A percentile compares a stretch with the other conserved stretches of the same genome.
Conservation (phyloP, 2,797 vertebrate species). For the Enteromius thamalakanensis region DNA sequence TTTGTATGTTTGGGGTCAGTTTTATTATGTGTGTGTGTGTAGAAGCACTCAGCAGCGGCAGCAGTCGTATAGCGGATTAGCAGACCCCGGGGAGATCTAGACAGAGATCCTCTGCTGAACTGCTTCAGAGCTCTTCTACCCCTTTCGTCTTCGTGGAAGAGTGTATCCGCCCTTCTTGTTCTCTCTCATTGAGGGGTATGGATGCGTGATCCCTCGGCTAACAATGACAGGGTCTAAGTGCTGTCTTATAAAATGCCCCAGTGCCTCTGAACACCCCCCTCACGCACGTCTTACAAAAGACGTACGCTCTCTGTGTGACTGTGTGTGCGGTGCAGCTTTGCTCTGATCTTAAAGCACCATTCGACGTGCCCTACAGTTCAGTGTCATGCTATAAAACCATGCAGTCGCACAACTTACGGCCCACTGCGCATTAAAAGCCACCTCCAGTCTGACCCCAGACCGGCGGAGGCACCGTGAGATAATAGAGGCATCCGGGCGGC, state of each 20-base stretch:
- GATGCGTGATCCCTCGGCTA: conserved; percentile 74
- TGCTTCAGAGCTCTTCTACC: conserved; percentile 56
- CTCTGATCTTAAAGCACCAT: conserved; percentile 38
- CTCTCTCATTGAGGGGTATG: conserved; percentile 76
- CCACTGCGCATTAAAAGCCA: conserved; percentile 30
- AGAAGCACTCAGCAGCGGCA: conserved; percentile 52
- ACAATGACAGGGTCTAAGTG: conserved; percentile 79
- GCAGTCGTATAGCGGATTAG: conserved; percentile 70
- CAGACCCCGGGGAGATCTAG: conserved; percentile 64
- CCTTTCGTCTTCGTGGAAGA: conserved; percentile 67
- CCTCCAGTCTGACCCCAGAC: conserved; percentile 36
- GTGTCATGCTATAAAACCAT: conserved; percentile 48
- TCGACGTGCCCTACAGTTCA: conserved; percentile 28
- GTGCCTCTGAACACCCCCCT: conserved; percentile 69
- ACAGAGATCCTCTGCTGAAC: conserved; percentile 58
- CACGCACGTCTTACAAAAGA: conserved; percentile 12
- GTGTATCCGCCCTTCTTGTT: conserved; percentile 77
- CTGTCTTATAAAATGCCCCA: conserved; percentile 83
- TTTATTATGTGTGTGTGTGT: conserved; percentile 35
- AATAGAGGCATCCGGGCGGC: conserved; percentile 31
- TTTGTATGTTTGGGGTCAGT: conserved; percentile 15
- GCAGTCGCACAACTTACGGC: conserved; percentile 15
- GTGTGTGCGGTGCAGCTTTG: conserved; percentile 7
- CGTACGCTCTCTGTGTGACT: neutral
- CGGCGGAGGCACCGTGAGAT: conserved; percentile 21